Conservation (phyloP, 1,140 invertebrate genomes). For the Scaptomyza pallida region DNA sequence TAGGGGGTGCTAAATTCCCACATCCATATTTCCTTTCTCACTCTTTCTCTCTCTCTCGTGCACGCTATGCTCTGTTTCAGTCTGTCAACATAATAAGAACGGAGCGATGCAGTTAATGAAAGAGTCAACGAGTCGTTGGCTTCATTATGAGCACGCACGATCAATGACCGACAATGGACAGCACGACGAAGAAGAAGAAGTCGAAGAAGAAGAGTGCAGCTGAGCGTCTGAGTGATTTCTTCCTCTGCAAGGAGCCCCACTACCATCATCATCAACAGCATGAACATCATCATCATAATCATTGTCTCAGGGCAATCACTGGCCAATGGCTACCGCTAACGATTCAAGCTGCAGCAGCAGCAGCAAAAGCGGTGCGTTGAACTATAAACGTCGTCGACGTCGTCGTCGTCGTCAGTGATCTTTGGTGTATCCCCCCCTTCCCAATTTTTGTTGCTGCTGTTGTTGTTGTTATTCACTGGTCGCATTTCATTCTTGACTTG, state of each 20-base stretch:
- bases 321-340: slow-evolving; percentile 61
- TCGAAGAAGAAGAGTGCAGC: slow-evolving; percentile 22
- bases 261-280: not conserved
- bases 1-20: not conserved
- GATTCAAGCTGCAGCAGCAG: slow-evolving; percentile 28
- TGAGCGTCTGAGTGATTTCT: slow-evolving; percentile 65
- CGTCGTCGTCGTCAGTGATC: slow-evolving; percentile 35
- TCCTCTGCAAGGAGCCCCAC: slow-evolving; percentile 38
- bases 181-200: slow-evolving; percentile 3
- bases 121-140: slow-evolving; percentile 70
- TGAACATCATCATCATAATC: not conserved
- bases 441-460: slow-evolving; percentile 7
- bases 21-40: not conserved
- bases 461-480: slow-evolving; percentile 38
- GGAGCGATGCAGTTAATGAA: slow-evolving; percentile 10
- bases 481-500: slow-evolving; percentile 78
- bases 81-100: slow-evolving; percentile 24
- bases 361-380: slow-evolving; percentile 62
- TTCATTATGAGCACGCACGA: slow-evolving; percentile 73
- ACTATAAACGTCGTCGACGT: slow-evolving; percentile 72
- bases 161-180: slow-evolving; percentile 62
- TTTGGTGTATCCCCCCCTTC: slow-evolving; percentile 24
- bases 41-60: not conserved
- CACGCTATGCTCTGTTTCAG: not conserved
- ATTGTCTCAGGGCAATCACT: slow-evolving; percentile 45